Conservation (phyloP, 2,113 vertebrate genomes). For the Scophthalmus maximus region DNA sequence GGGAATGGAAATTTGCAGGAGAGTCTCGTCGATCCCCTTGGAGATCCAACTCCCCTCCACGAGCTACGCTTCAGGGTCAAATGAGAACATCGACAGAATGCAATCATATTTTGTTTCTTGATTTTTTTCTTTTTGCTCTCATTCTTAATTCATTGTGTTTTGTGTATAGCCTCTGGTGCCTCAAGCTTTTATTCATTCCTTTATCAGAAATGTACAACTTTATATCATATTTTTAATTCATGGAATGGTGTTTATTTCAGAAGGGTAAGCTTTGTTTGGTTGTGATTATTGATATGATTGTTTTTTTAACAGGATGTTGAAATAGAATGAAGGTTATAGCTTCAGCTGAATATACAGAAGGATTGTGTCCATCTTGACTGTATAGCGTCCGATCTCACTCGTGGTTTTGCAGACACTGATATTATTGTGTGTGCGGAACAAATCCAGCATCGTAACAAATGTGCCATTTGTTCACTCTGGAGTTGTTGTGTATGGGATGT, state of each 20-base stretch:
- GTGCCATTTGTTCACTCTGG: constrained; percentile 39
- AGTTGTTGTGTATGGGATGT: constrained; percentile 33
- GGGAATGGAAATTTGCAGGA: constrained; percentile 30
- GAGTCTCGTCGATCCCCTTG: constrained; percentile 34
- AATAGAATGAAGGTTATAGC: constrained; percentile 28
- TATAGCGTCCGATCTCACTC: constrained; percentile 23
- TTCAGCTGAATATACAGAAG: constrained; percentile 19
- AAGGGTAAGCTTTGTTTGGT: constrained; percentile 53
- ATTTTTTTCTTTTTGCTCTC: constrained; percentile 51
- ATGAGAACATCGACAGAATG: constrained; percentile 56
- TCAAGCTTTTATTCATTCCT: constrained; percentile 85
- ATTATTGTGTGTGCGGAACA: constrained; percentile 27
- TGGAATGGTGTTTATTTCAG: constrained; percentile 59
- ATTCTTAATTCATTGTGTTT: constrained; percentile 68
- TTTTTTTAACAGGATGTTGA: constrained; percentile 41
- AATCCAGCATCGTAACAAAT: constrained; percentile 18
- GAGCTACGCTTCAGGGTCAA: constrained; percentile 23
- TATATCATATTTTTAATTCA: constrained; percentile 69
- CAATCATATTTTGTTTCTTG: constrained; percentile 42
- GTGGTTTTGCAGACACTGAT: constrained; percentile 15
- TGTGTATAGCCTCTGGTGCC: constrained; percentile 83
- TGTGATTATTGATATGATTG: constrained; percentile 54
- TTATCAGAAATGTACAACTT: constrained; percentile 73
- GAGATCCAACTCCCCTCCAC: constrained; percentile 32
- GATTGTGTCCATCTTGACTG: constrained; percentile 2